Conservation (phyloP, 35 echinoderm and acorn worm genomes). For the Stichopus chloronotus region DNA sequence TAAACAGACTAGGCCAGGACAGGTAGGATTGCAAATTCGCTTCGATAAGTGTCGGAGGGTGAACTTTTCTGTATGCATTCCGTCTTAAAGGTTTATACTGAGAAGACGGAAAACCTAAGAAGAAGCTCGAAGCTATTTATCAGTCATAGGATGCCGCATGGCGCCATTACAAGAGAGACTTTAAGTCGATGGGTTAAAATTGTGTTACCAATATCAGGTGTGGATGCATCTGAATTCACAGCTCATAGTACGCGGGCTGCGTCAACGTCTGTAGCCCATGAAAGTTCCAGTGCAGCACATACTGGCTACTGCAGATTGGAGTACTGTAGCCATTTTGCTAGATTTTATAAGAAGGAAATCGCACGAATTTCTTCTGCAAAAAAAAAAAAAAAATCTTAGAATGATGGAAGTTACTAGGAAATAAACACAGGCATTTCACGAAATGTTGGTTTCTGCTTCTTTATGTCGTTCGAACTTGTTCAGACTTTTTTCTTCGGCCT, state of each 20-base stretch:
- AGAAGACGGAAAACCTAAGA: neutral
- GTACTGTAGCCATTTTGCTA: neutral
- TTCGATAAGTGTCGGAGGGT: slow-evolving; percentile 34
- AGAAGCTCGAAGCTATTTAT: slow-evolving; percentile 35
- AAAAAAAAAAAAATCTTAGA: slow-evolving; percentile 35
- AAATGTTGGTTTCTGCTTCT: too few relatives aligned
- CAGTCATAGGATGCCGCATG: slow-evolving; percentile 26
- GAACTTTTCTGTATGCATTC: slow-evolving; percentile 46
- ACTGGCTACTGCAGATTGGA: slow-evolving; percentile 28
- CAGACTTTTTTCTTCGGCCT: neutral
- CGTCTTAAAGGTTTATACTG: neutral
- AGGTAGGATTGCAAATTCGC: slow-evolving; percentile 25
- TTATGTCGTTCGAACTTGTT: too few relatives aligned
- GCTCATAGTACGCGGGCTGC: slow-evolving; percentile 8
- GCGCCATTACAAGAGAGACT: too few relatives aligned
- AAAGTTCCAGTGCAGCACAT: neutral
- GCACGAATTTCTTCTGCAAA: slow-evolving; percentile 26
- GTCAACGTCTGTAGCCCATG: slow-evolving; percentile 9
- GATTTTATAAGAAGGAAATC: slow-evolving; percentile 11
- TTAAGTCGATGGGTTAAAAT: slow-evolving; percentile 54
- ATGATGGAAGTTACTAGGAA: neutral
- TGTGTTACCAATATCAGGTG: neutral
- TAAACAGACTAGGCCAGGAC: slow-evolving; percentile 22
- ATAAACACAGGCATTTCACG: neutral
- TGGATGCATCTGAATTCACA: slow-evolving; percentile 37